Conservation (phyloP, 2,888 invertebrate species). For the Chymomyza procnemis region DNA sequence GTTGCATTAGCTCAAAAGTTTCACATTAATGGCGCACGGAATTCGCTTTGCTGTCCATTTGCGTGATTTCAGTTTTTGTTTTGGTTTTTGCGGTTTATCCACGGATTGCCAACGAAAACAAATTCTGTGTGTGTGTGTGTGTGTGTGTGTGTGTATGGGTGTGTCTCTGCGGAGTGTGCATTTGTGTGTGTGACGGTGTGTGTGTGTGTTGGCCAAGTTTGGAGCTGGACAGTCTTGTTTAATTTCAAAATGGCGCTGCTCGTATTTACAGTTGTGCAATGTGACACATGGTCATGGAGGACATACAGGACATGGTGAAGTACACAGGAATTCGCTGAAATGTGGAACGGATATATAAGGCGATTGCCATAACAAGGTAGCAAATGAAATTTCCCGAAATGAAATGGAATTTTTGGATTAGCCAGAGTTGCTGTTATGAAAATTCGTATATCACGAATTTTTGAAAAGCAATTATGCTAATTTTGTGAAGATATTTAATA, state of each 20-base stretch:
- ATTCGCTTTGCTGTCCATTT: constrained; percentile 39
- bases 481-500: too few relatives aligned
- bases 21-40: constrained; percentile 46
- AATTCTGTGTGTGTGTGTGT: neutral
- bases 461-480: neutral
- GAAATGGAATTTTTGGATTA: neutral
- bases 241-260: neutral
- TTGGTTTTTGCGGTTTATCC: neutral
- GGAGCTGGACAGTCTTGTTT: neutral
- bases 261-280: neutral
- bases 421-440: neutral
- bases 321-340: neutral
- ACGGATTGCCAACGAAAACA: neutral
- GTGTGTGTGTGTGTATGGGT: neutral
- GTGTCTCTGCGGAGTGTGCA: neutral
- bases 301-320: too few relatives aligned
- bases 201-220: constrained; percentile 11
- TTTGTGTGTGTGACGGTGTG: constrained; percentile 8
- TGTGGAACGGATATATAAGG: neutral
- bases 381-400: neutral
- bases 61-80: constrained; percentile 2
- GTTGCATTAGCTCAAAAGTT: constrained; percentile 52
- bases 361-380: neutral
- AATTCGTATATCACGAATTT: neutral
- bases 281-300: neutral